Evolutionary conservation across 2,113 vertebrate species (phyloP).

Genomic region (Periophthalmodon schlosseri): DNA sequence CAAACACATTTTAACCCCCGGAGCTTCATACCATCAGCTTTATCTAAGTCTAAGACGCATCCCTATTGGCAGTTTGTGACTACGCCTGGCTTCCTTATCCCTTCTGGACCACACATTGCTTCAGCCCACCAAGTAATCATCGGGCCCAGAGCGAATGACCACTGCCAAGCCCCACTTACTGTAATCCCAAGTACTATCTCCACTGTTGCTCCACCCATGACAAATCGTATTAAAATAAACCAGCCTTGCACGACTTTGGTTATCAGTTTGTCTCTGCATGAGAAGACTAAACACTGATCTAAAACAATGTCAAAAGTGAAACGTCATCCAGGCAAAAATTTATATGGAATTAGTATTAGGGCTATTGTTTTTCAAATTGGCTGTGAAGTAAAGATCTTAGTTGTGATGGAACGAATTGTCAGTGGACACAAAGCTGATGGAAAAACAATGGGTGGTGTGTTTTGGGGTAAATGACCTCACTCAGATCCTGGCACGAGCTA

Average conservation of each 20-base stretch:
- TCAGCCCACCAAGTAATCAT: slow-evolving; percentile 44
- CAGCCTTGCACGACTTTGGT: slow-evolving; percentile 13
- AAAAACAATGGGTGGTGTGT: slow-evolving; percentile 53
- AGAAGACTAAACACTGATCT: background rate
- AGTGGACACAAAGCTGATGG: slow-evolving; percentile 15
- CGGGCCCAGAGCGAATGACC: slow-evolving; percentile 52
- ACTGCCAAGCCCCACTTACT: slow-evolving; percentile 59
- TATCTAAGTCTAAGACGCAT: slow-evolving; percentile 8
- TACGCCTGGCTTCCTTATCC: slow-evolving; percentile 23
- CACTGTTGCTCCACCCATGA: slow-evolving; percentile 46
- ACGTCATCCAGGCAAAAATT: background rate
- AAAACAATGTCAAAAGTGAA: background rate
- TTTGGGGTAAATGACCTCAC: slow-evolving; percentile 57
- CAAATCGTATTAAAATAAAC: slow-evolving; percentile 48
- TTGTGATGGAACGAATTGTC: slow-evolving; percentile 1
- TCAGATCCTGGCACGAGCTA: slow-evolving; percentile 33
- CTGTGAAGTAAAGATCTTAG: background rate
- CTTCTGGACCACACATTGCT: slow-evolving; percentile 53
- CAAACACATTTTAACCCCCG: background rate
- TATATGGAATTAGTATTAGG: background rate
- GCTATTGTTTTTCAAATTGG: background rate
- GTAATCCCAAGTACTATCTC: slow-evolving; percentile 51
- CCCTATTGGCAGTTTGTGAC: slow-evolving; percentile 21
- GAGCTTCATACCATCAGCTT: background rate
- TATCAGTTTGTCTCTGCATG: background rate